Evolutionary conservation across 2,113 vertebrate species (phyloP).

Genomic region (Lagenorhynchus albirostris): DNA sequence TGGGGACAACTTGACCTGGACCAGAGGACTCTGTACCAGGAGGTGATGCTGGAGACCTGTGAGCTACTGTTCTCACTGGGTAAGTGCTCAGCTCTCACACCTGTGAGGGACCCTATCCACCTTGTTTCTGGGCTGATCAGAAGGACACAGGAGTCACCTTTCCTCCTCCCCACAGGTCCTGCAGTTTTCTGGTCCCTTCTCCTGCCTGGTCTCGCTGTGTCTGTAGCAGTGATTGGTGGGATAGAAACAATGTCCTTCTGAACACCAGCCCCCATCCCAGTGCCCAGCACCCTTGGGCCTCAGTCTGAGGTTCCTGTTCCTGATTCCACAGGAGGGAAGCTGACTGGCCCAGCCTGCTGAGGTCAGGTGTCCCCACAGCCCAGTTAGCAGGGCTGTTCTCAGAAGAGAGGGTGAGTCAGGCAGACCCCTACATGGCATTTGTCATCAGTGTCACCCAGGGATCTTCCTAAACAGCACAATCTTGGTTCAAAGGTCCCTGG

Average conservation of each 20-base stretch:
- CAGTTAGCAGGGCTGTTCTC: neutral
- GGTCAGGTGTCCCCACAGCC: neutral
- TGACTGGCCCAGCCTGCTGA: neutral
- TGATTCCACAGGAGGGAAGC: neutral
- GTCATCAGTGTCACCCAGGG: neutral
- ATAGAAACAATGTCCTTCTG: neutral
- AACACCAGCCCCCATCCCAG: neutral
- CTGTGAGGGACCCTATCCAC: neutral
- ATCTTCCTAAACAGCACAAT: neutral
- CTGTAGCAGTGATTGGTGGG: neutral
- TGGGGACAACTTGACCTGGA: slow-evolving; percentile 28
- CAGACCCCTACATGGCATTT: neutral
- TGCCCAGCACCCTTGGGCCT: neutral
- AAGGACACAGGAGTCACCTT: neutral
- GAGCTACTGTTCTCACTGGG: slow-evolving; percentile 39
- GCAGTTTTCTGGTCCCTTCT: neutral
- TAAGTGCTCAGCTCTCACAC: neutral
- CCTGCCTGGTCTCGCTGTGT: neutral
- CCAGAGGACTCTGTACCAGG: slow-evolving; percentile 41
- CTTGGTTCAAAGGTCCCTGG: neutral
- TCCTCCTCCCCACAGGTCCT: neutral
- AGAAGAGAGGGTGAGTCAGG: neutral
- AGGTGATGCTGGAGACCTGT: slow-evolving; percentile 54
- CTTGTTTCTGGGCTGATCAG: neutral
- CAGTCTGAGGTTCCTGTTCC: neutral